A percentile compares a stretch with the other conserved stretches of the same genome.
These are phyloP conservation scores for Auanema sp. DNA, from an alignment of 2,888 invertebrate genomes.

Conservation along the genomic window DNA sequence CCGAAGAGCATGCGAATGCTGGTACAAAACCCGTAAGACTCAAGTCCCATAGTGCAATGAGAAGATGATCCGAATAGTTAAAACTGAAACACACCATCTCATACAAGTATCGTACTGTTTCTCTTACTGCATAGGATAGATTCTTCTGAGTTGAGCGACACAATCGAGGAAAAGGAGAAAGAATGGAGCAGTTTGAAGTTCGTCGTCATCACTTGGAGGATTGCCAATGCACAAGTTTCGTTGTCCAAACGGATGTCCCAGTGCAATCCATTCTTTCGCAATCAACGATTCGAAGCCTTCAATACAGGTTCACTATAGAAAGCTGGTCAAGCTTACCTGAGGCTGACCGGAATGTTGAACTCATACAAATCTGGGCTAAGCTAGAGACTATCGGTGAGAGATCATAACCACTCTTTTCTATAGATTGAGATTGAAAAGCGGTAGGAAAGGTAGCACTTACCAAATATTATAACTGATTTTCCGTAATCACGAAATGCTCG, in stretches of 20 bases:
- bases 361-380: slow-evolving; percentile 82
- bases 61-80: slow-evolving; percentile 87
- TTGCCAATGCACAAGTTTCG: slow-evolving; percentile 28
- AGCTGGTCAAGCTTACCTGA: slow-evolving; percentile 19
- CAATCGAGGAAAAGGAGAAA: slow-evolving; percentile 90
- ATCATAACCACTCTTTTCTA: slow-evolving; percentile 77
- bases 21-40: slow-evolving; percentile 85
- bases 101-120: background rate
- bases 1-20: slow-evolving; percentile 72
- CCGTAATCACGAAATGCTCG: slow-evolving; percentile 31
- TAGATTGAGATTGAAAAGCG: slow-evolving; percentile 7
- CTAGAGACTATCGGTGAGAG: slow-evolving; percentile 81
- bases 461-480: slow-evolving; percentile 28
- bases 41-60: slow-evolving; percentile 88
- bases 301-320: slow-evolving; percentile 4
- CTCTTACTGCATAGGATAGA: slow-evolving; percentile 76
- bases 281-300: slow-evolving; percentile 21
- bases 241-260: slow-evolving; percentile 50
- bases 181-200: slow-evolving; percentile 72
- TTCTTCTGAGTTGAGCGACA: slow-evolving; percentile 85
- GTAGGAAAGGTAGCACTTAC: background rate
- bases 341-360: slow-evolving; percentile 65
- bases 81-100: slow-evolving; percentile 68
- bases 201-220: slow-evolving; percentile 67
- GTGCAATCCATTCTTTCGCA: slow-evolving; percentile 76